These are phyloP conservation scores for Drosophila aff. DNA, from an alignment of 1,140 invertebrate genomes.

Conservation along the genomic window DNA sequence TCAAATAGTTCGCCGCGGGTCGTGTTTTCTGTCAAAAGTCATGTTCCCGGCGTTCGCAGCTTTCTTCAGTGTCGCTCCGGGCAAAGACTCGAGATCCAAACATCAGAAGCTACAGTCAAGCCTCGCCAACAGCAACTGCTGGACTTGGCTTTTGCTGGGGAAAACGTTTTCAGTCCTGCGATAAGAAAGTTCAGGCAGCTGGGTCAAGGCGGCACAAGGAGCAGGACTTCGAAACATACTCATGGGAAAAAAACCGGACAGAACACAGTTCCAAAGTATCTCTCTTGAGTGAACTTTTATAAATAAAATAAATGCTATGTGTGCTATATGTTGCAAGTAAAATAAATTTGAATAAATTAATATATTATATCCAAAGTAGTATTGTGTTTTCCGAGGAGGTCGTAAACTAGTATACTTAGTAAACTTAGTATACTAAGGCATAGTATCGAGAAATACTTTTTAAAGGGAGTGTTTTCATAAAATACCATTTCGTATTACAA, in stretches of 20 bases:
- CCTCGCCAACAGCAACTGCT: not conserved
- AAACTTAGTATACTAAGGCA: no score
- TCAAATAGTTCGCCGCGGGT: slow-evolving; percentile 57
- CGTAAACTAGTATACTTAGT: no score
- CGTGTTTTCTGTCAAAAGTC: slow-evolving; percentile 72
- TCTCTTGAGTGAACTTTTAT: no score
- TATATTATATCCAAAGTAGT: no score
- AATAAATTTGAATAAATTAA: no score
- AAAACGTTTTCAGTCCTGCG: not conserved
- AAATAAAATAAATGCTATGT: no score
- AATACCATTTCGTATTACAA: no score
- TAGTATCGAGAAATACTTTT: no score
- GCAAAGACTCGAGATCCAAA: slow-evolving; percentile 16
- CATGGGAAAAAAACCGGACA: not conserved
- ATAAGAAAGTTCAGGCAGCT: not conserved
- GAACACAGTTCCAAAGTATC: not conserved
- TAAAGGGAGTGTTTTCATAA: no score
- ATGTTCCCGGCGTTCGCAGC: slow-evolving; percentile 63
- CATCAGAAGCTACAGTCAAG: slow-evolving; percentile 5
- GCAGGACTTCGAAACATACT: not conserved
- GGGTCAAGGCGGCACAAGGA: not conserved
- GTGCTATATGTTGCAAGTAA: no score
- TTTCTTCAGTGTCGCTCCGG: slow-evolving; percentile 51
- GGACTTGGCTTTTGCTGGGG: not conserved
- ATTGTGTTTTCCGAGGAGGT: no score